Evolutionary conservation across 1,140 invertebrate species (phyloP).

Genomic region (Drosophila pachea): DNA sequence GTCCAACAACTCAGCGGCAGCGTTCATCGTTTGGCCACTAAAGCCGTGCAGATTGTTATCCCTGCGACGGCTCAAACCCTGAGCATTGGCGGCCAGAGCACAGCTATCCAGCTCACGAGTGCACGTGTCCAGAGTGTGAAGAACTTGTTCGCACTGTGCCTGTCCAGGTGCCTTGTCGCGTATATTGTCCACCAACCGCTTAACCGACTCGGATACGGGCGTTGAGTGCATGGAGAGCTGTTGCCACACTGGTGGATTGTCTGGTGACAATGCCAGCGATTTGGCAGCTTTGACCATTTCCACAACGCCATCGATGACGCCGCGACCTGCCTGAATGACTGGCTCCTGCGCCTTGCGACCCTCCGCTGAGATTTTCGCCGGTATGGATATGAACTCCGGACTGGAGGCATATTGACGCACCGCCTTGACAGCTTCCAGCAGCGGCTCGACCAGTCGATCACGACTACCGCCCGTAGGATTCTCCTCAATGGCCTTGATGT

Average conservation of each 20-base stretch:
- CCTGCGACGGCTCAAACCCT: conserved; percentile 85
- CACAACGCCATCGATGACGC: conserved; percentile 81
- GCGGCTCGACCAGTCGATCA: conserved; percentile 88
- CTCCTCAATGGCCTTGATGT: conserved; percentile 94
- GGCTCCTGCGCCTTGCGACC: conserved; percentile 91
- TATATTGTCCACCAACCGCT: conserved; percentile 93
- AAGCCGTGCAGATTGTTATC: conserved; percentile 90
- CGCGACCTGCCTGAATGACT: conserved; percentile 89
- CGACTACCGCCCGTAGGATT: conserved; percentile 86
- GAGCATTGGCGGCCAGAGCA: conserved; percentile 91
- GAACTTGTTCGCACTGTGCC: conserved; percentile 92
- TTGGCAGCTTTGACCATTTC: conserved; percentile 94
- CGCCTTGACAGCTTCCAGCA: conserved; percentile 94
- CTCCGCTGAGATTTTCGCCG: conserved; percentile 92
- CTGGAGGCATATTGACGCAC: conserved; percentile 95
- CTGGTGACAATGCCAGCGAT: conserved; percentile 91
- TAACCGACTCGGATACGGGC: conserved; percentile 97
- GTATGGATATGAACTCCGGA: conserved; percentile 94
- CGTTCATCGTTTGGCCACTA: conserved; percentile 87
- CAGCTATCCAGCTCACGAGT: conserved; percentile 92
- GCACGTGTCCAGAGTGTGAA: conserved; percentile 87
- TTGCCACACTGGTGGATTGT: conserved; percentile 96
- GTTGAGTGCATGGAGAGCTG: conserved; percentile 95
- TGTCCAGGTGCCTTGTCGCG: conserved; percentile 97
- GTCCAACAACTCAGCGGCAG: conserved; percentile 87